Evolutionary conservation across 2,888 invertebrate species (phyloP), one percentile per base, ranked within the genome.

Genomic region (Caradrina kadenii): DNA sequence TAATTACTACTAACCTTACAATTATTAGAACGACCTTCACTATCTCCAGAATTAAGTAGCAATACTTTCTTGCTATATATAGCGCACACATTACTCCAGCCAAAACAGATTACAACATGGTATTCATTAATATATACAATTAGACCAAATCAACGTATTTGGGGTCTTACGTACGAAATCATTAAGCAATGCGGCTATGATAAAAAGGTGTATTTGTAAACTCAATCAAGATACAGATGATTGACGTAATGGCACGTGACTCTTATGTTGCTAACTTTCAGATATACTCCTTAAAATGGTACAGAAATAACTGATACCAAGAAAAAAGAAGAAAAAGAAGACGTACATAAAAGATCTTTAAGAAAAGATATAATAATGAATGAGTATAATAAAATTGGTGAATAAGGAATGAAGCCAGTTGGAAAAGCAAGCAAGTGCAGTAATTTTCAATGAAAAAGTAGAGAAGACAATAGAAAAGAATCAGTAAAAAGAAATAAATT

Each of bases 21-120:
- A 26, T 26, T 26, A 26, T 17, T 6, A 17, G 0, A 17, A n/a
- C 13, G 21, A 69, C 69, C 42, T 71, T 50, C 31, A 70, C 77
- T 55, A 35, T 69, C 21, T 11, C 42, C 17, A 35, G n/a, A 55
- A 50, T 45, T 13, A 35, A 56, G 39, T 19, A 7, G 5, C 67
- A 48, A 19, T 1, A 1, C 17, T 49, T 61, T 60, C 53, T 72
- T 50, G 31, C 71, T 45, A 45, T 45, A 77, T 35, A 1, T 22
- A 39, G 2, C 13, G 11, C 1, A 11, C 4, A 50, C 19, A 39
- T 74, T 58, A 48, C n/a, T 48, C 56, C 56, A 58, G n/a, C 26
- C 64, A 58, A 58, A 53, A 63, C n/a, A 45, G n/a, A 45, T 73
- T 73, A 11, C 75, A 15, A 74, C 79, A 79, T 11, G 31, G 19